These are phyloP conservation scores for Diadophis punctatus DNA, from an alignment of 2,113 vertebrate species.

Conservation along the genomic window DNA sequence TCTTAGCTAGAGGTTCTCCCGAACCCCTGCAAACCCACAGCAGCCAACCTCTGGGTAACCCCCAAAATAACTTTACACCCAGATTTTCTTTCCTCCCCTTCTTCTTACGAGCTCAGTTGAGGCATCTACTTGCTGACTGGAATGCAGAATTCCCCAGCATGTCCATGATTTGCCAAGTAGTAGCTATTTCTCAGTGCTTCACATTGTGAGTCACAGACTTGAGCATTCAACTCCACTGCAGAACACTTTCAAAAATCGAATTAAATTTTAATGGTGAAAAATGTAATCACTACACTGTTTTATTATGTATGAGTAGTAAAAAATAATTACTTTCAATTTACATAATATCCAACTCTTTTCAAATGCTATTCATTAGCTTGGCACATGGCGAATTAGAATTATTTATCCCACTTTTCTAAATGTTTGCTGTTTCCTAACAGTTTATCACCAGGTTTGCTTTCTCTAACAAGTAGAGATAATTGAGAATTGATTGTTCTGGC, in stretches of 20 bases:
- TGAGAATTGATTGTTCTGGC: not conserved
- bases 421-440: not conserved
- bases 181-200: constrained; percentile 33
- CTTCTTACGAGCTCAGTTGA: not conserved
- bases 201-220: constrained; percentile 33
- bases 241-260: constrained; percentile 45
- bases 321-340: constrained; percentile 46
- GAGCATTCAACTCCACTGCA: constrained; percentile 32
- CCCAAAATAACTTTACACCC: not conserved
- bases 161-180: constrained; percentile 12
- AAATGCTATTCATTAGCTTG: constrained; percentile 22
- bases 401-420: constrained; percentile 39
- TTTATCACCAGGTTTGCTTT: constrained; percentile 17
- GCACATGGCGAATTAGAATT: constrained; percentile 35
- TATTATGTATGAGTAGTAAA: constrained; percentile 49
- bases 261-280: constrained; percentile 59
- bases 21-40: too few species aligned
- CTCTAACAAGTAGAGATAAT: not conserved
- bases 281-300: constrained; percentile 47
- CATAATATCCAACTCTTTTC: constrained; percentile 41
- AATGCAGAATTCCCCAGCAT: not conserved
- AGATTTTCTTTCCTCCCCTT: not conserved
- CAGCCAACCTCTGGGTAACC: not conserved
- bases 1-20: too few species aligned
- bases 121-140: not conserved